Evolutionary conservation across 2,888 invertebrate genomes (phyloP).

Genomic region (Drosophila borborema): DNA sequence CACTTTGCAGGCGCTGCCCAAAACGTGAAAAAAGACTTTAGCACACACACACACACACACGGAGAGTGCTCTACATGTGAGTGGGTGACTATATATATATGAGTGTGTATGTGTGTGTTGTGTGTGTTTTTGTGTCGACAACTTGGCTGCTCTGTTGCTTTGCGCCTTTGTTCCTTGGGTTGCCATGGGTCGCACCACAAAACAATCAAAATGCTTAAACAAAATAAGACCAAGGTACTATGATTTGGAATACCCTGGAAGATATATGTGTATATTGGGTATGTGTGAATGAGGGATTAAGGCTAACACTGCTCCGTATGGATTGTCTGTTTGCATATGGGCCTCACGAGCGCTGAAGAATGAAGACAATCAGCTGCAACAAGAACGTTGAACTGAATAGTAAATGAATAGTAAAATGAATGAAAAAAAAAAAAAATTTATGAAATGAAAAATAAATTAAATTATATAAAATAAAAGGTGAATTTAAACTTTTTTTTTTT

Average conservation of each 20-base stretch:
- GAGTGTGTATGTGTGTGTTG: constrained; percentile 3
- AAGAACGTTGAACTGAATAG: too few relatives aligned
- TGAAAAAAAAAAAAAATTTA: too few relatives aligned
- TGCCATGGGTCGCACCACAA: constrained; percentile 38
- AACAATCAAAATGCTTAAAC: constrained; percentile 50
- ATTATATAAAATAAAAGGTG: too few relatives aligned
- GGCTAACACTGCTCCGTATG: too few relatives aligned
- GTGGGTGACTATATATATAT: neutral
- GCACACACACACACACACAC: constrained; percentile 25
- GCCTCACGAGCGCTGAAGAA: too few relatives aligned
- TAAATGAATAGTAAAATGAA: too few relatives aligned
- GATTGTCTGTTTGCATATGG: too few relatives aligned
- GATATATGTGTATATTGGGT: neutral
- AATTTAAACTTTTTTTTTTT: too few relatives aligned
- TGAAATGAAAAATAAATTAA: too few relatives aligned
- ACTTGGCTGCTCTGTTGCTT: constrained; percentile 57
- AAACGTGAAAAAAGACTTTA: constrained; percentile 44
- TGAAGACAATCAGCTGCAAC: too few relatives aligned
- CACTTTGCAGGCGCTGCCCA: constrained; percentile 35
- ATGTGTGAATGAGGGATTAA: neutral
- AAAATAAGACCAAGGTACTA: constrained; percentile 22
- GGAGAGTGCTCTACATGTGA: constrained; percentile 31
- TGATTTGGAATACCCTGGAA: constrained; percentile 17
- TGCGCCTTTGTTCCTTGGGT: constrained; percentile 57
- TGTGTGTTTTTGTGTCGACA: constrained; percentile 35